Evolutionary conservation across 2,797 vertebrate species (phyloP), one percentile per base, ranked within the genome.

Genomic region (Spinus pinus): DNA sequence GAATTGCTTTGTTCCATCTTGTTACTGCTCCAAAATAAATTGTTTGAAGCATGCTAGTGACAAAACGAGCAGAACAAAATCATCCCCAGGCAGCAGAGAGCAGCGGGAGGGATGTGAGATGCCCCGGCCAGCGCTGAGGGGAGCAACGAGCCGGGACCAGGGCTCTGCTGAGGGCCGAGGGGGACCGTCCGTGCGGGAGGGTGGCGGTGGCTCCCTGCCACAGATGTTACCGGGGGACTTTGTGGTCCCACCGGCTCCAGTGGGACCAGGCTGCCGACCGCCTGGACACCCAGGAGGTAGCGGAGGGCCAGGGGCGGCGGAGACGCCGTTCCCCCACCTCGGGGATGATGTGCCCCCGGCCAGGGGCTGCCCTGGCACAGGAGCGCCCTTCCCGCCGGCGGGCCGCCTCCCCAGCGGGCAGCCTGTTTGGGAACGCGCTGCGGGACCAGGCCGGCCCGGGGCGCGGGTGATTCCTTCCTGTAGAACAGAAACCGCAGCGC

Each of bases 321-420:
- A 30, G 7, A 3, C 3, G 5, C 7, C 35, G 3, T 10, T 6
- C 1, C 5, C 8, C 3, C 21, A 0, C 19, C 28, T 7, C 0
- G 23, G 7, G 41, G 10, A 14, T 4, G 23, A 30, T 17, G 20
- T 1, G 20, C 9, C 6, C 39, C 18, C 17, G 28, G 28, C 10
- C 57, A 4, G 16, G 3, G 5, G 13, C 28, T 5, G 49, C 60
- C 37, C 7, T 3, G 49, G 73, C 35, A 10, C 46, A 6, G 35
- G 4, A 3, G 16, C 5, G 2, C 19, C 28, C 51, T 25, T 5
- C 47, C 58, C 21, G 20, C 24, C n/a, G 8, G 62, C 24, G 8
- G 21, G 27, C 42, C 27, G 18, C 23, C 44, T 16, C 31, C 31
- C 56, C n/a, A 11, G 31, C 14, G 25, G 44, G 37, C 22, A 22